Evolutionary conservation across 2,113 vertebrate species (phyloP).

Genomic region (Anoura caudifer): DNA sequence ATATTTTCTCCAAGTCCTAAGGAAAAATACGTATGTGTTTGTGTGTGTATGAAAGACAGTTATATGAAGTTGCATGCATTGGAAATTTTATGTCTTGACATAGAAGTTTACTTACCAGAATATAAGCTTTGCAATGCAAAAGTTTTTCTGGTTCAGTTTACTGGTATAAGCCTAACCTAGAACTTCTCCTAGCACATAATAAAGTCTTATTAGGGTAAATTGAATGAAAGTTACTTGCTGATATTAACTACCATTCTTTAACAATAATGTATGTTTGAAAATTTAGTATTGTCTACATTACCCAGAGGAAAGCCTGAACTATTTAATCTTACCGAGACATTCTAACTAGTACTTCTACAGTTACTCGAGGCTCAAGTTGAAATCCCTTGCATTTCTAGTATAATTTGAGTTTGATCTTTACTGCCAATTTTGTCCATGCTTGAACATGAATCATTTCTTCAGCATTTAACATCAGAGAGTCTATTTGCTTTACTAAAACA

Average conservation of each 20-base stretch:
- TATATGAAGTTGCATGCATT: background rate
- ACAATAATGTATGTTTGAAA: slow-evolving; percentile 37
- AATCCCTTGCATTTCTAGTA: slow-evolving; percentile 34
- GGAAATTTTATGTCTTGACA: background rate
- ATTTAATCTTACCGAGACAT: slow-evolving; percentile 66
- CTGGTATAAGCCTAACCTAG: background rate
- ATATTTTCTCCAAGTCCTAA: background rate
- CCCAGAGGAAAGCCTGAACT: background rate
- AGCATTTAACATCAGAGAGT: slow-evolving; percentile 18
- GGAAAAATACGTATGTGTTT: background rate
- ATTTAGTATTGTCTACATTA: background rate
- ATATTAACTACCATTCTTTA: slow-evolving; percentile 26
- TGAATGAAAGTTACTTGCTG: background rate
- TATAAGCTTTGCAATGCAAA: background rate
- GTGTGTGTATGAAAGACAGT: background rate
- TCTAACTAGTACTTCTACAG: slow-evolving; percentile 50
- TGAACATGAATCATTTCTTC: slow-evolving; percentile 20
- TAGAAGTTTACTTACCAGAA: background rate
- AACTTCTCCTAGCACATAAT: background rate
- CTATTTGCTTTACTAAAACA: background rate
- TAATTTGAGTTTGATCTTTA: slow-evolving; percentile 57
- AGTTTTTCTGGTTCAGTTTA: background rate
- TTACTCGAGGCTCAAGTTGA: slow-evolving; percentile 62
- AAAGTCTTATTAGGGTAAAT: background rate
- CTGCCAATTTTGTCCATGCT: slow-evolving; percentile 48